phyloP scores from a whole-genome alignment of 2,113 vertebrate genomes.

The Oncorhynchus nerka region DNA sequence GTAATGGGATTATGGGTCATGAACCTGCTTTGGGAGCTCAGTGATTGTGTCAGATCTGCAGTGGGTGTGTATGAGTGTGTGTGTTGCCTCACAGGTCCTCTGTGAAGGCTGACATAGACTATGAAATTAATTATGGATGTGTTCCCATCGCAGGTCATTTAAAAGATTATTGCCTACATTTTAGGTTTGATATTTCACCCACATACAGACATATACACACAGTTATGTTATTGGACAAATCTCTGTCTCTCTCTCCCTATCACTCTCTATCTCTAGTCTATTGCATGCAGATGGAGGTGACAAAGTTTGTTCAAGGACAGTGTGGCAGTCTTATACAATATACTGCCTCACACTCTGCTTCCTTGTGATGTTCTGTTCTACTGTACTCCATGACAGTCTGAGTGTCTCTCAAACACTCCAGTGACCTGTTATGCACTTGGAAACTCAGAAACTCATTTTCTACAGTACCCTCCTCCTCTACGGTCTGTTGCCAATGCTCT shows the following conservation, averaged over 20 bases:
- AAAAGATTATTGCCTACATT: constrained; percentile 11
- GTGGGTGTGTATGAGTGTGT: neutral
- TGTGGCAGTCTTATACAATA: neutral
- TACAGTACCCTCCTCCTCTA: neutral
- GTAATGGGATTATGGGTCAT: neutral
- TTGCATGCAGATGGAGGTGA: neutral
- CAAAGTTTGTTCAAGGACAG: neutral
- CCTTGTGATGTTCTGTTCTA: neutral
- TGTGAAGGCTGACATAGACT: constrained; percentile 19
- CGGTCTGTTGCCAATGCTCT: neutral
- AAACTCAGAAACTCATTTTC: neutral
- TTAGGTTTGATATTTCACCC: constrained; percentile 3
- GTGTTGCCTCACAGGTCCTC: constrained; percentile 3
- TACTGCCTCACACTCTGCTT: neutral
- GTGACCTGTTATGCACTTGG: neutral
- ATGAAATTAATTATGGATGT: constrained; percentile 30
- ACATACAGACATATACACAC: neutral
- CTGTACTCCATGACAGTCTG: neutral
- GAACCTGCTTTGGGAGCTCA: neutral
- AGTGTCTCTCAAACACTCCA: neutral
- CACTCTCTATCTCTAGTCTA: neutral
- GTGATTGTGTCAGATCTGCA: neutral
- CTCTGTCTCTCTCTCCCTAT: too few species aligned
- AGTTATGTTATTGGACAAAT: neutral
- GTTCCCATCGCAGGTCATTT: constrained; percentile 23